Evolutionary conservation across 2,888 invertebrate genomes (phyloP), one percentile per base, ranked within the genome.

Genomic region (Mesodorylaimus sp.): DNA sequence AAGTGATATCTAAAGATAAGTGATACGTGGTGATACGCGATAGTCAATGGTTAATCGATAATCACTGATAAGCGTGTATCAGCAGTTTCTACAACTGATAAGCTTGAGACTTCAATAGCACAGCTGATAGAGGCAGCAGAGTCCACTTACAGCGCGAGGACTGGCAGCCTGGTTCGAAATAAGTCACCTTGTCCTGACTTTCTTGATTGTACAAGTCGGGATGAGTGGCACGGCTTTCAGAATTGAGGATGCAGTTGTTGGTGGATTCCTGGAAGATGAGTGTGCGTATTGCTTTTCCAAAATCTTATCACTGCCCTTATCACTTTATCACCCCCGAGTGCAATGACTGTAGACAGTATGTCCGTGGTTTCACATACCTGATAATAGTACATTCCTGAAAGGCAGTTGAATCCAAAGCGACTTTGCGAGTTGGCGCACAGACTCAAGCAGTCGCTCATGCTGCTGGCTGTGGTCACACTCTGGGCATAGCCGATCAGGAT

Each of bases 161-260:
- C n/a, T n/a, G 7, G 27, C 44, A 43, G 3, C 3, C 7, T 10
- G 44, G 44, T 26, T 43, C 44, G 27, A 43, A 43, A 26, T 43
- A 43, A 7, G 24, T 26, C 5, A 26, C 44, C 27, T 24, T 43
- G 19, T 43, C 44, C 5, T 13, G 10, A 10, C 26, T 26, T 26
- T 43, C 44, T 13, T 43, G 26, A 19, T 25, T 43, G 25, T n/a
- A 26, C 27, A 43, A 21, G 5, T 25, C 27, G 5, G 44, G 44
- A 25, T 43, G 44, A 7, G 44, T 26, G 5, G 44, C 27, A 10
- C 26, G 26, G 19, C 44, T 43, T 43, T 43, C 44, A 5, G 44
- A 43, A 43, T 43, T 43, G 13, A 43, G 27, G 19, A 43, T 43
- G 19, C 44, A 43, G 21, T 43, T 43, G 44, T 24, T 26, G 7